Evolutionary conservation across 2,113 vertebrate genomes (phyloP), one percentile per base, ranked within the genome.

Genomic region (Clarias macrocephalus): DNA sequence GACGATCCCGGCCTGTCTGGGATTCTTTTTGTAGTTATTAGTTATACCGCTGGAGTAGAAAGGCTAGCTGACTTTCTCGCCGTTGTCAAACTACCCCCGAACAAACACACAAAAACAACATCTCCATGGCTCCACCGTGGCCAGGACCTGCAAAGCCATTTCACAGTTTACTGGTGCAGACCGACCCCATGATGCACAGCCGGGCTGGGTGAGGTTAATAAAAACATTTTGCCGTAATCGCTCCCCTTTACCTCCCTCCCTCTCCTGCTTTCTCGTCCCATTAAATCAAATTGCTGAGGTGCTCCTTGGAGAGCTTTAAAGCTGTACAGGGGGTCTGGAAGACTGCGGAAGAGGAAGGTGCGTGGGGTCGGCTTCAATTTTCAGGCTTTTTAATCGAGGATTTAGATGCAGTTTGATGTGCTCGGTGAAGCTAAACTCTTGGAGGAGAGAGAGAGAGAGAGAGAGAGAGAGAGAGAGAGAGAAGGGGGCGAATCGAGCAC

Each of bases 161-260:
- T 97, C 95, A 96, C 95, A 96, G 96, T 93, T 96, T 96, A 96
- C 93, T 96, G 95, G 93, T 95, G 92, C 95, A 94, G 93, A 93
- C 94, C 93, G 91, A 75, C 91, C 52, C 75, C 84, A 1, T n/a
- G 72, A 70, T 91, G 93, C 93, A 91, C 94, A 92, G 93, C 92
- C 93, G 90, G 93, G 93, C 91, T 92, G 92, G 95, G 92, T 30
- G 92, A 94, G 95, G 94, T 96, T 96, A 96, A 97, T 95, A 95
- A 94, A 95, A 95, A 93, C 93, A 96, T 95, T 95, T 95, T 94
- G 87, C 91, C 87, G 93, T 96, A 94, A 95, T 95, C 93, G 95
- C 72, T 88, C 89, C 85, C 88, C 91, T 42, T 37, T 42, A 37
- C 79, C 85, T 91, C 91, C 92, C 92, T 94, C 85, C 56, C 86